Percentiles rank a stretch among this genome's conserved stretches.
These are phyloP conservation scores for Vannuccia rotundouncinata DNA, from an alignment of 2,888 invertebrate genomes.

Conservation along the genomic window DNA sequence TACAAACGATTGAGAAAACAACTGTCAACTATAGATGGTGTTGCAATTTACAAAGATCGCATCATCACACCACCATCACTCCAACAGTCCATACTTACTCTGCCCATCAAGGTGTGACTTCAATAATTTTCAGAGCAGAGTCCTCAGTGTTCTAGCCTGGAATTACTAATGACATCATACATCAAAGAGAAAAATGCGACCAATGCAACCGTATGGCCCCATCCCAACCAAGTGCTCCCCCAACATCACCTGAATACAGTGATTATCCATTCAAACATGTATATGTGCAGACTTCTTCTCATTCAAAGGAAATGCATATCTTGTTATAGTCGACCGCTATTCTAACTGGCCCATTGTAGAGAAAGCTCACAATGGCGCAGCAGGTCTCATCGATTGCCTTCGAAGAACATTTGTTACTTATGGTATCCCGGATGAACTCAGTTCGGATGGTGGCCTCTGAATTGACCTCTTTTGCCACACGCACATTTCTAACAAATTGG, in stretches of 20 bases:
- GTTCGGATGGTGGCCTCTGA: constrained; percentile 41
- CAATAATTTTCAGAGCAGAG: constrained; percentile 41
- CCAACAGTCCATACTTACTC: constrained; percentile 42
- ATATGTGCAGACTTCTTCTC: constrained; percentile 40
- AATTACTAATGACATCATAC: background rate
- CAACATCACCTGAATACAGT: constrained; percentile 40
- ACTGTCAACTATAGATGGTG: background rate
- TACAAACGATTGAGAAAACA: background rate
- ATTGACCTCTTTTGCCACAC: constrained; percentile 42
- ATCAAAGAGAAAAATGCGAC: constrained; percentile 38
- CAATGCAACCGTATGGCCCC: constrained; percentile 43
- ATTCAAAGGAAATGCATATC: constrained; percentile 42
- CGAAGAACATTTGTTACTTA: constrained; percentile 43
- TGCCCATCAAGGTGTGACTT: constrained; percentile 44
- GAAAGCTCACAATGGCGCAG: constrained; percentile 38
- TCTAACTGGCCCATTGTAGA: constrained; percentile 43
- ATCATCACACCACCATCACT: constrained; percentile 43
- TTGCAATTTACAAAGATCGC: constrained; percentile 40
- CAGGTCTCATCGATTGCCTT: constrained; percentile 42
- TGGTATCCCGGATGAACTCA: constrained; percentile 43
- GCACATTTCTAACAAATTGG: constrained; percentile 42
- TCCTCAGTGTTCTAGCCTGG: constrained; percentile 15
- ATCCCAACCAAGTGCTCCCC: constrained; percentile 44
- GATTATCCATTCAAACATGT: constrained; percentile 42
- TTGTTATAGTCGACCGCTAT: constrained; percentile 39